Evolutionary conservation across 1,140 invertebrate species (phyloP).

Genomic region (Samia ricini): DNA sequence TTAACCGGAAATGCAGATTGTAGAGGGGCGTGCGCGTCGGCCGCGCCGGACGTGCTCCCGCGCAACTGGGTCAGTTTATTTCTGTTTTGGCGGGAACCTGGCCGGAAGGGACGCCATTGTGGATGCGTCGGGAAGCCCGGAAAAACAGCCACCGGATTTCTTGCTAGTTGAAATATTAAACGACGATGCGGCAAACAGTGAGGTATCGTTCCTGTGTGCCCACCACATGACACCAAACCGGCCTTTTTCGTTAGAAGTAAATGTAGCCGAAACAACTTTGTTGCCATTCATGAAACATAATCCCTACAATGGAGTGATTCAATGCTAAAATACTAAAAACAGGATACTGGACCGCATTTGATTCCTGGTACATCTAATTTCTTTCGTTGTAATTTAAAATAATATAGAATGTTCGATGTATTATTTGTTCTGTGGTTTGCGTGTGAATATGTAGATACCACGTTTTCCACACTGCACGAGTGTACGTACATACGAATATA

Average conservation of each 20-base stretch:
- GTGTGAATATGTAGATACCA: constrained; percentile 43
- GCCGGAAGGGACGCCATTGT: constrained; percentile 73
- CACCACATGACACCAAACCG: constrained; percentile 30
- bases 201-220: constrained; percentile 38
- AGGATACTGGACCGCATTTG: not conserved
- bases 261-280: constrained; percentile 46
- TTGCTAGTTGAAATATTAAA: constrained; percentile 70
- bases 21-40: constrained; percentile 33
- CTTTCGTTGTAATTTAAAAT: constrained; percentile 10
- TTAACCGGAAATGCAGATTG: constrained; percentile 68
- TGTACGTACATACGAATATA: constrained; percentile 38
- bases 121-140: constrained; percentile 67
- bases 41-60: constrained; percentile 68
- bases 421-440: constrained; percentile 39
- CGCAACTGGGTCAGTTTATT: constrained; percentile 75
- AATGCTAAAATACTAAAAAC: not conserved
- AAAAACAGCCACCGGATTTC: constrained; percentile 68
- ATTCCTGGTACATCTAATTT: not conserved
- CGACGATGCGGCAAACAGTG: constrained; percentile 39
- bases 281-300: constrained; percentile 36
- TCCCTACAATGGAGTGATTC: not conserved
- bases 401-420: constrained; percentile 18
- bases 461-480: constrained; percentile 26
- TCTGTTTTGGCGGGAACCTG: constrained; percentile 75
- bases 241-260: constrained; percentile 50